A percentile compares a stretch with the other conserved stretches of the same genome.
These are phyloP conservation scores for Mythimna loreyi DNA, from an alignment of 2,888 invertebrate genomes.

Conservation along the genomic window DNA sequence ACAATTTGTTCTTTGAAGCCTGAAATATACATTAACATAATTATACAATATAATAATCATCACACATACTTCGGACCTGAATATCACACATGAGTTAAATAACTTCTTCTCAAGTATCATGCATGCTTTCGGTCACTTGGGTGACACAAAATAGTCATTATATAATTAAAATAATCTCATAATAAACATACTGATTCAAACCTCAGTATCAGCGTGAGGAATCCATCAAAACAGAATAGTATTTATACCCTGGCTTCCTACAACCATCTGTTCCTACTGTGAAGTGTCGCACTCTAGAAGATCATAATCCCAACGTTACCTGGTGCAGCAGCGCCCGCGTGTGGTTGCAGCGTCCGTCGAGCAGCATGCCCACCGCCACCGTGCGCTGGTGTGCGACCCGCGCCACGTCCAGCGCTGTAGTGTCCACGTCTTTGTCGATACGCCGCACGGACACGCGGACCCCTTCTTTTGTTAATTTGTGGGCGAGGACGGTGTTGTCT, in stretches of 20 bases:
- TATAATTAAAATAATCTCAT: too few relatives aligned
- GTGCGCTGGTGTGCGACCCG: conserved; percentile 66
- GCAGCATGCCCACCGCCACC: conserved; percentile 71
- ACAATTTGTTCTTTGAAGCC: conserved; percentile 75
- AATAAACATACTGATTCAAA: neutral
- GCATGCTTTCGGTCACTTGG: too few relatives aligned
- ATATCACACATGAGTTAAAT: too few relatives aligned
- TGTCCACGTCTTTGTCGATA: conserved; percentile 48
- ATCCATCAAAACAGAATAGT: neutral
- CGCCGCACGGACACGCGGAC: conserved; percentile 67
- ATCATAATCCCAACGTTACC: conserved; percentile 60
- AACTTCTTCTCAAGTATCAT: too few relatives aligned
- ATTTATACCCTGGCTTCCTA: neutral
- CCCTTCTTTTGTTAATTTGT: conserved; percentile 57
- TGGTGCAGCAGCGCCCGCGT: conserved; percentile 62
- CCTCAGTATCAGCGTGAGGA: neutral
- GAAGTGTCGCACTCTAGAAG: neutral
- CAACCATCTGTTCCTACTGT: neutral
- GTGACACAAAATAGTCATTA: too few relatives aligned
- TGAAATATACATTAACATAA: conserved; percentile 62
- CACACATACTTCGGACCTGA: too few relatives aligned
- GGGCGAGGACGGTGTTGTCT: conserved; percentile 63
- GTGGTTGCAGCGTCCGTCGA: conserved; percentile 72
- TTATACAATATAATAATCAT: too few relatives aligned
- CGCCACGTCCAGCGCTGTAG: conserved; percentile 57